Conservation (phyloP, 1,140 invertebrate genomes). For the Polyergus mexicanus region DNA sequence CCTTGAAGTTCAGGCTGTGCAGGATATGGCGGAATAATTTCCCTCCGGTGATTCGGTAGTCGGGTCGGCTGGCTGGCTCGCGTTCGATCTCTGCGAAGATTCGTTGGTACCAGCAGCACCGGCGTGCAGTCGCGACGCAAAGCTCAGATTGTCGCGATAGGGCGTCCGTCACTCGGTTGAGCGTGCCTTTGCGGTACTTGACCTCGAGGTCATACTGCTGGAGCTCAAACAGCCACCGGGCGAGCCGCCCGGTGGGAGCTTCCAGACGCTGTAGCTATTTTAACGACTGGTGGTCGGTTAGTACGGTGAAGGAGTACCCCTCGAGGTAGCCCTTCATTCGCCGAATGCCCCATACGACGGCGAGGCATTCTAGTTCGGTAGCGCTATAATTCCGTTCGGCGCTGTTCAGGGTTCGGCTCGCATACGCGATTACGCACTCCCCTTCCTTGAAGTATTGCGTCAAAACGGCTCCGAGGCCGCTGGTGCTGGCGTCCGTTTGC, state of each 20-base stretch:
- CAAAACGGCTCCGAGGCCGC: not conserved
- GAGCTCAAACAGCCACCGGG: not conserved
- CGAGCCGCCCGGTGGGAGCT: not conserved
- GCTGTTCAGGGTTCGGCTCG: constrained; percentile 7
- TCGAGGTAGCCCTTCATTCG: not conserved
- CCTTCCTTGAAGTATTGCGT: not conserved
- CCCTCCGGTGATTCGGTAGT: not conserved
- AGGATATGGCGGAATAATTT: not conserved
- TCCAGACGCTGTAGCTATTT: not conserved
- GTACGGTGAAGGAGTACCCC: not conserved
- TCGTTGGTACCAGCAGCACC: not conserved
- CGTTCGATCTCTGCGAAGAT: not conserved
- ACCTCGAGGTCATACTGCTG: not conserved
- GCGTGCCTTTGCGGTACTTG: not conserved
- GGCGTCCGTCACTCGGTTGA: not conserved
- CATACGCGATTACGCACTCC: constrained; percentile 10
- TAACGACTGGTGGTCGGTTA: not conserved
- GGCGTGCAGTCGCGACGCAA: not conserved
- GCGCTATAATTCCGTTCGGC: constrained; percentile 45
- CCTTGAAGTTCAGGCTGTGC: not conserved
- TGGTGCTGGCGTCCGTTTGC: constrained; percentile 11
- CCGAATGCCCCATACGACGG: not conserved
- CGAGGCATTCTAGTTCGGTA: constrained; percentile 63
- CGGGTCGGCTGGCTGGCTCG: not conserved
- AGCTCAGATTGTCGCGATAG: not conserved